Evolutionary conservation across 2,797 vertebrate genomes (phyloP), one percentile per base, ranked within the genome.

Genomic region (Parauchenoglanis ngamensis): DNA sequence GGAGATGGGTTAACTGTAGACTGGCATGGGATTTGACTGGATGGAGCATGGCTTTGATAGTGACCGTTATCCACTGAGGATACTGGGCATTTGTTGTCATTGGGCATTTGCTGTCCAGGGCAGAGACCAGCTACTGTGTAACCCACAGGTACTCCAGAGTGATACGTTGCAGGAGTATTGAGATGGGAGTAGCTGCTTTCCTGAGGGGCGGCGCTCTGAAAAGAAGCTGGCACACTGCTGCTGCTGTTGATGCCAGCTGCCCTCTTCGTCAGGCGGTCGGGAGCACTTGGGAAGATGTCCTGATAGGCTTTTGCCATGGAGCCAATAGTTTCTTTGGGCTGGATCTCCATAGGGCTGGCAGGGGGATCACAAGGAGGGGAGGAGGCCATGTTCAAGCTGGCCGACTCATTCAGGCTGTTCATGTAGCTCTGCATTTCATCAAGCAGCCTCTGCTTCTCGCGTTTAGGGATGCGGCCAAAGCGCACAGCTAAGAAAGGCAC

Each of bases 231-330:
- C 65, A 84, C 67, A 88, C 88, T 91, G 89, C 92, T 92, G 92
- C 92, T 91, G 83, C 79, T 87, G 86, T 87, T 92, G 90, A 76
- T 82, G 88, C 93, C 88, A 90, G 90, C 91, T 40, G 91, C 90
- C 49, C 91, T 93, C 91, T 94, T 95, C 82, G 92, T 76, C 23
- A 92, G 65, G 87, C 89, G 93, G 76, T 95, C 94, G 56, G 94
- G 94, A 73, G 90, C 88, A 83, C 85, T 91, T 44, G 93, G 91
- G 90, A 96, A 97, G 92, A 96, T 95, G 89, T 96, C 93, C 1
- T 89, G 94, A 89, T 96, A 96, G 28, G 96, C 95, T 90, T 92
- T 94, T 72, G 96, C 94, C 92, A 96, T 95, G 87, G 94, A 94
- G 6, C 95, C 93, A 0, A 96, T 95, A 83, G 94, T 94, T 87